Conservation (phyloP, 2,797 vertebrate genomes). For the Agapornis canus region DNA sequence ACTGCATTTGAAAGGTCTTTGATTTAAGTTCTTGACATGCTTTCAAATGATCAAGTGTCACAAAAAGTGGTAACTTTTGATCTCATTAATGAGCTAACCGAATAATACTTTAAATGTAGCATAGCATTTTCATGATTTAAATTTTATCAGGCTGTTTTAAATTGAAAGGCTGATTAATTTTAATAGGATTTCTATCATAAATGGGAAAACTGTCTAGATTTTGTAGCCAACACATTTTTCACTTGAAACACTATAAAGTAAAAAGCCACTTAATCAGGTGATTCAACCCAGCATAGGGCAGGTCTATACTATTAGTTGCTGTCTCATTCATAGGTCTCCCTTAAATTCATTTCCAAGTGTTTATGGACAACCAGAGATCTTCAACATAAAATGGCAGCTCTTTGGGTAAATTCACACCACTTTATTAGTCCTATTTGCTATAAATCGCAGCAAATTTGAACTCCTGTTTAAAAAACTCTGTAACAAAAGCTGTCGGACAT, state of each 20-base stretch:
- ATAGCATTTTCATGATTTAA: conserved; percentile 48
- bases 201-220: conserved; percentile 41
- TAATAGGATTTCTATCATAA: conserved; percentile 40
- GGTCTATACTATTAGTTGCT: not conserved
- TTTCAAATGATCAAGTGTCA: conserved; percentile 59
- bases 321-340: not conserved
- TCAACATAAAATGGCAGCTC: not conserved
- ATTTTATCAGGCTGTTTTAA: conserved; percentile 43
- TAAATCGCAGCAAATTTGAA: not conserved
- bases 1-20: conserved; percentile 40
- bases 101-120: conserved; percentile 28
- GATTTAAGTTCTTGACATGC: conserved; percentile 36
- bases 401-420: not conserved
- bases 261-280: conserved; percentile 16
- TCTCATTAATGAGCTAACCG: conserved; percentile 59
- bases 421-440: not conserved
- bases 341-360: not conserved
- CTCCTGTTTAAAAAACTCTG: not conserved
- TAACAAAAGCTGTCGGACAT: not conserved
- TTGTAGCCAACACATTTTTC: conserved; percentile 41
- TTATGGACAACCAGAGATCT: not conserved
- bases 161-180: conserved; percentile 50
- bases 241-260: not conserved
- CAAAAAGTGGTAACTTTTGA: conserved; percentile 52
- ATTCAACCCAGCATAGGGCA: not conserved